A percentile compares a stretch with the other conserved stretches of the same genome.
phyloP scores from a whole-genome alignment of 2,888 invertebrate genomes.

The Mechanitis mazaeus region DNA sequence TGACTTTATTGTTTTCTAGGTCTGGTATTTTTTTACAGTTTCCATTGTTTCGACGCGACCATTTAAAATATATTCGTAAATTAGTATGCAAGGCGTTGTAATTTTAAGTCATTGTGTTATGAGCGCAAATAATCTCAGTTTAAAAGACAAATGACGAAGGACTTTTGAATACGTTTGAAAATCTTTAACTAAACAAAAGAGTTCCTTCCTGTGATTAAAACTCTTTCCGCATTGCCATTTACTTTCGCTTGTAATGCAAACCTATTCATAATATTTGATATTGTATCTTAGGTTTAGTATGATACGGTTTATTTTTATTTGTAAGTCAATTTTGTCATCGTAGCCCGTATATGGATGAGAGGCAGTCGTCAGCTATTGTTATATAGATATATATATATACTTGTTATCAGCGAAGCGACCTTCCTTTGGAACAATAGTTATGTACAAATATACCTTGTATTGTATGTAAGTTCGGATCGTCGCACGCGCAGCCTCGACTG shows the following conservation, averaged over 20 bases:
- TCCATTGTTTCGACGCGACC: neutral
- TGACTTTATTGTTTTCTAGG: too few species aligned
- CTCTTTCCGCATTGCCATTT: slow-evolving; percentile 14
- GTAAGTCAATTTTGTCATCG: slow-evolving; percentile 8
- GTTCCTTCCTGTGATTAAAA: slow-evolving; percentile 20
- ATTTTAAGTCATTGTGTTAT: slow-evolving; percentile 3
- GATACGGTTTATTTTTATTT: slow-evolving; percentile 7
- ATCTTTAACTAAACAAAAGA: slow-evolving; percentile 22
- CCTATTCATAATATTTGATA: neutral
- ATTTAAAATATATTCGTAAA: neutral
- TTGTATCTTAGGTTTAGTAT: neutral
- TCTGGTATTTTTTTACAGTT: neutral
- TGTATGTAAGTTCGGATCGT: slow-evolving; percentile 37
- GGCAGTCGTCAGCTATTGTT: slow-evolving; percentile 16
- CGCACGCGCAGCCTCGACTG: slow-evolving; percentile 69
- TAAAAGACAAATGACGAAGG: slow-evolving; percentile 17
- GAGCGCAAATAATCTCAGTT: slow-evolving; percentile 2
- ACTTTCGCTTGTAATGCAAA: slow-evolving; percentile 12
- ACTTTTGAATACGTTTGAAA: slow-evolving; percentile 17
- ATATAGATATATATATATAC: slow-evolving; percentile 11
- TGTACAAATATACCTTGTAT: slow-evolving; percentile 24
- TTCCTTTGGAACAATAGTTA: slow-evolving; percentile 52
- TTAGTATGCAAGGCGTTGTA: neutral
- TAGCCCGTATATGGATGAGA: slow-evolving; percentile 18
- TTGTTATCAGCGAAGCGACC: slow-evolving; percentile 44